Evolutionary conservation across 2,113 vertebrate species (phyloP).

Genomic region (Psammodynastes pulverulentus): DNA sequence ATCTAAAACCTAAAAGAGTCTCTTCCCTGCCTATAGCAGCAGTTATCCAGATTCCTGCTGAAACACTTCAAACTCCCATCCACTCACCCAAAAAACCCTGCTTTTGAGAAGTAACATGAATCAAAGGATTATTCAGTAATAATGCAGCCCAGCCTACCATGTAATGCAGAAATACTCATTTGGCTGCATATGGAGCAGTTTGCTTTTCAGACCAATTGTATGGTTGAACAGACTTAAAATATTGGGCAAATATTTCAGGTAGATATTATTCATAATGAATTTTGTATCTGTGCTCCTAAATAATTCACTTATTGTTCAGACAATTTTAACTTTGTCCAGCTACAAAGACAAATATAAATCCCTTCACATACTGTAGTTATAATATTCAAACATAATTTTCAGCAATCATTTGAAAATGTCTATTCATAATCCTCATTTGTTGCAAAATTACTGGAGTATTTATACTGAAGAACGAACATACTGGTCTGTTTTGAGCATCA

Average conservation of each 20-base stretch:
- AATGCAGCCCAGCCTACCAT: not conserved
- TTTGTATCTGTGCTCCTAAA: slow-evolving; percentile 56
- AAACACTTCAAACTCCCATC: not conserved
- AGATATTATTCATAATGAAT: slow-evolving; percentile 21
- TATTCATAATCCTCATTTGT: not conserved
- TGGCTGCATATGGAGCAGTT: not conserved
- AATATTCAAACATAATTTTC: slow-evolving; percentile 8
- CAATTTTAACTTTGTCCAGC: slow-evolving; percentile 39
- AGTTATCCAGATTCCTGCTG: not conserved
- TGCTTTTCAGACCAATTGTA: not conserved
- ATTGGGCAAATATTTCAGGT: not conserved
- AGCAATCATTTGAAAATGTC: not conserved
- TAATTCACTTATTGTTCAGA: slow-evolving; percentile 30
- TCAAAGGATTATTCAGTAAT: not conserved
- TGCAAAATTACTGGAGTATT: not conserved
- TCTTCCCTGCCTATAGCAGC: not conserved
- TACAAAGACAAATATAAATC: slow-evolving; percentile 28
- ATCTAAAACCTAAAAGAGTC: too few species aligned
- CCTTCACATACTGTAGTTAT: not conserved
- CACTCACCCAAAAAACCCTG: not conserved
- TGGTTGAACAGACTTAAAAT: not conserved
- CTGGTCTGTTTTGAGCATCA: not conserved
- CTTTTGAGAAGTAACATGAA: not conserved
- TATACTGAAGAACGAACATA: not conserved
- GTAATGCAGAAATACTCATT: not conserved